Evolutionary conservation across 1,140 invertebrate genomes (phyloP).

Genomic region (Tetragonula clypearis): DNA sequence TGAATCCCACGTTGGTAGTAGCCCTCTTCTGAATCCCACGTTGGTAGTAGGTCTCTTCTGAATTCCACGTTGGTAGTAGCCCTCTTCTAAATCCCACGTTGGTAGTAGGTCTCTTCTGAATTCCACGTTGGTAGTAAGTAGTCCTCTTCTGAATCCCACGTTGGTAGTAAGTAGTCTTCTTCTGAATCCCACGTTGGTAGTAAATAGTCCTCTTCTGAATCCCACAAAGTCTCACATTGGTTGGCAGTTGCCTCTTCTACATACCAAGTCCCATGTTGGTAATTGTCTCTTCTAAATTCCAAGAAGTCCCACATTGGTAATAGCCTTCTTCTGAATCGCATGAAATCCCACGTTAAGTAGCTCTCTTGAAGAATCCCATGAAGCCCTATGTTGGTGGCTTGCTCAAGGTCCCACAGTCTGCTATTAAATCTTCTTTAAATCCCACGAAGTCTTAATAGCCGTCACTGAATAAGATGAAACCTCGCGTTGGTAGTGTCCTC

Average conservation of each 20-base stretch:
- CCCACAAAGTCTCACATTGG: background rate
- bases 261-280: background rate
- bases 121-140: background rate
- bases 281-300: background rate
- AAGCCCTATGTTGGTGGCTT: background rate
- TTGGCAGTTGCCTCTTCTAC: background rate
- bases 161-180: conserved; percentile 2
- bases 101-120: background rate
- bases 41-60: background rate
- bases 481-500: background rate
- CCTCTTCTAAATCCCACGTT: background rate
- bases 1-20: background rate
- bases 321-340: background rate
- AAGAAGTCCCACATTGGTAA: background rate
- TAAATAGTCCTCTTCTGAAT: background rate
- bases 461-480: background rate
- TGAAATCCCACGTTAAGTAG: conserved; percentile 6
- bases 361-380: background rate
- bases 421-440: too few species aligned
- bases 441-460: background rate
- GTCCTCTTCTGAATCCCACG: background rate
- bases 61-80: background rate
- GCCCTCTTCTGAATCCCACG: background rate
- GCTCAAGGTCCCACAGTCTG: too few species aligned
- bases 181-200: conserved; percentile 13